phyloP scores from a whole-genome alignment of 2,888 invertebrate genomes.

The Platerodrilus igneus region DNA sequence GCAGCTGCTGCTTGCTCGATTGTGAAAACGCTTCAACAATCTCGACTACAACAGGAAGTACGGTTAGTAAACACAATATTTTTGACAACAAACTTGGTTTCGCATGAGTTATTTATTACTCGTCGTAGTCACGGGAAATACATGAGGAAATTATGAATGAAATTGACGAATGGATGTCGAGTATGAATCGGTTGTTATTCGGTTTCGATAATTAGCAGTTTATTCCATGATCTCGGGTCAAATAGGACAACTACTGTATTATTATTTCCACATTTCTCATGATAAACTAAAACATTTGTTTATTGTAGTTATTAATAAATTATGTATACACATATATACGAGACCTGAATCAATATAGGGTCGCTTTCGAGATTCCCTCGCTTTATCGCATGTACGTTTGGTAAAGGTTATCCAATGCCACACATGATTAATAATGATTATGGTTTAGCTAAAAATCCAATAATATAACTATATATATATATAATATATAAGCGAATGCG shows the following conservation, averaged over 20 bases:
- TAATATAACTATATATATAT: too few relatives aligned
- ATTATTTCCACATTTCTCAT: constrained; percentile 21
- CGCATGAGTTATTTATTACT: constrained; percentile 26
- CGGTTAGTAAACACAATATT: constrained; percentile 27
- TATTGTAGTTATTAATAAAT: too few relatives aligned
- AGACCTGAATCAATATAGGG: too few relatives aligned
- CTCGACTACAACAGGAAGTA: constrained; percentile 24
- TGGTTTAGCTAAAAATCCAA: too few relatives aligned
- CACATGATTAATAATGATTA: too few relatives aligned
- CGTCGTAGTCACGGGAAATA: constrained; percentile 24
- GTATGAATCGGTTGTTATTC: constrained; percentile 14
- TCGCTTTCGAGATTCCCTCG: too few relatives aligned
- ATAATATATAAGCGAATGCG: too few relatives aligned
- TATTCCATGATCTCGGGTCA: constrained; percentile 22
- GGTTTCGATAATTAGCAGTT: constrained; percentile 23
- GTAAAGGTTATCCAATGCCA: too few relatives aligned
- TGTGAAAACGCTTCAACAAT: constrained; percentile 24
- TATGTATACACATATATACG: too few relatives aligned
- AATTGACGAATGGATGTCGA: constrained; percentile 18
- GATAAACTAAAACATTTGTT: constrained; percentile 20
- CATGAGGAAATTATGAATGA: constrained; percentile 28
- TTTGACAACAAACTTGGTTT: constrained; percentile 28
- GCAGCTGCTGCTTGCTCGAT: constrained; percentile 15
- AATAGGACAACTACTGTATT: constrained; percentile 19
- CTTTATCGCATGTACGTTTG: too few relatives aligned